phyloP scores from a whole-genome alignment of 2,888 invertebrate species.

The Romanomermis culicivorax region DNA sequence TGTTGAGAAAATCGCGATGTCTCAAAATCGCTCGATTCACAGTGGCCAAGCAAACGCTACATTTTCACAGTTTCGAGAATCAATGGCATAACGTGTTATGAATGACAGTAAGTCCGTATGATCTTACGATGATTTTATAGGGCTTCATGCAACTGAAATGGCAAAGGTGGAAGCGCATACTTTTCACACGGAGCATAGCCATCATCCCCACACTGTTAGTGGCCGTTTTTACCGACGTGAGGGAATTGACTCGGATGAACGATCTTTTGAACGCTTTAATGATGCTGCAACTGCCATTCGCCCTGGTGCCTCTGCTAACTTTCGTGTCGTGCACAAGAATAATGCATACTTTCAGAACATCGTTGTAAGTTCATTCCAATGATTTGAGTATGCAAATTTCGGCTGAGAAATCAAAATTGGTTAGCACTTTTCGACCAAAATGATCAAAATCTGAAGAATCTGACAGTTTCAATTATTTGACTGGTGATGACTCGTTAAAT shows the following conservation, averaged over 20 bases:
- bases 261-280: slow-evolving; percentile 63
- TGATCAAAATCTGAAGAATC: not conserved
- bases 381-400: too few relatives aligned
- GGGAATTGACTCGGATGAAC: slow-evolving; percentile 42
- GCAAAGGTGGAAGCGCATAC: slow-evolving; percentile 63
- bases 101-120: too few relatives aligned
- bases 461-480: not conserved
- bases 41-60: not conserved
- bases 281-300: slow-evolving; percentile 67
- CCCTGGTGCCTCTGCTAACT: slow-evolving; percentile 59
- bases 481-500: too few relatives aligned
- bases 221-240: slow-evolving; percentile 26
- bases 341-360: slow-evolving; percentile 65
- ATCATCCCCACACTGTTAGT: slow-evolving; percentile 41
- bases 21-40: too few relatives aligned
- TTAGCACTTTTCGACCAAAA: not conserved
- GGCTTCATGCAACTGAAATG: slow-evolving; percentile 62
- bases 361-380: slow-evolving; percentile 40
- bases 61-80: too few relatives aligned
- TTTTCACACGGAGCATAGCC: slow-evolving; percentile 60
- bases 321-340: slow-evolving; percentile 55
- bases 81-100: too few relatives aligned
- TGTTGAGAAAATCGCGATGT: too few relatives aligned
- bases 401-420: too few relatives aligned
- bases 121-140: too few relatives aligned